phyloP scores from a whole-genome alignment of 2,888 invertebrate species.

The Tuberolachnus salignus region DNA sequence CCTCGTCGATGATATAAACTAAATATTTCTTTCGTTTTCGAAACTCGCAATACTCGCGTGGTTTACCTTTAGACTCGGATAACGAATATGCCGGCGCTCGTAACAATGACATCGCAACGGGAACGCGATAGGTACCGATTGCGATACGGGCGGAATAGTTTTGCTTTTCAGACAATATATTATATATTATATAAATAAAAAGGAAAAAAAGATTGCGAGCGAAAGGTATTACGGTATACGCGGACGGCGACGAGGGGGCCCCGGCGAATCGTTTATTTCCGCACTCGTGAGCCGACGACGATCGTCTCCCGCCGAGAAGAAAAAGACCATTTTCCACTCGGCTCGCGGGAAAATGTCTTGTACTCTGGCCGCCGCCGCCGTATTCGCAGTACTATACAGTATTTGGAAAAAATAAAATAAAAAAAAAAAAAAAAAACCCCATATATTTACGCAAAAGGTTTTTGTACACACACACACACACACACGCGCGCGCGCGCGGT shows the following conservation, averaged over 20 bases:
- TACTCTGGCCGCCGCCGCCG: no score
- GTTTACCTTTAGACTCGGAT: no score
- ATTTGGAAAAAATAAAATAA: no score
- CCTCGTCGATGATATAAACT: no score
- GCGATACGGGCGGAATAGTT: not conserved
- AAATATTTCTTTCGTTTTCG: no score
- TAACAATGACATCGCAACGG: no score
- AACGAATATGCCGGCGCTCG: no score
- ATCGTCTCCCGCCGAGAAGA: not conserved
- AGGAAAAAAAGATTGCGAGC: not conserved
- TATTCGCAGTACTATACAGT: not conserved
- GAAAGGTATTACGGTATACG: constrained; percentile 33
- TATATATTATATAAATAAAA: no score
- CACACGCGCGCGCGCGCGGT: not conserved
- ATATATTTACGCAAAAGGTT: not conserved
- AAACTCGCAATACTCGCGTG: no score
- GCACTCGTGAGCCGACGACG: constrained; percentile 1
- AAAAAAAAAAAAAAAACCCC: no score
- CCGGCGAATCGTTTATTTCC: constrained; percentile 28
- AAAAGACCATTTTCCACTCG: no score
- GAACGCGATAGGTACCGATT: not conserved
- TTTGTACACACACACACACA: not conserved
- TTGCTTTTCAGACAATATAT: not conserved
- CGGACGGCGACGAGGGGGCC: not conserved
- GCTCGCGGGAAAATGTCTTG: no score